phyloP scores from a whole-genome alignment of 2,113 vertebrate species.

The Triplophysa dalaica region DNA sequence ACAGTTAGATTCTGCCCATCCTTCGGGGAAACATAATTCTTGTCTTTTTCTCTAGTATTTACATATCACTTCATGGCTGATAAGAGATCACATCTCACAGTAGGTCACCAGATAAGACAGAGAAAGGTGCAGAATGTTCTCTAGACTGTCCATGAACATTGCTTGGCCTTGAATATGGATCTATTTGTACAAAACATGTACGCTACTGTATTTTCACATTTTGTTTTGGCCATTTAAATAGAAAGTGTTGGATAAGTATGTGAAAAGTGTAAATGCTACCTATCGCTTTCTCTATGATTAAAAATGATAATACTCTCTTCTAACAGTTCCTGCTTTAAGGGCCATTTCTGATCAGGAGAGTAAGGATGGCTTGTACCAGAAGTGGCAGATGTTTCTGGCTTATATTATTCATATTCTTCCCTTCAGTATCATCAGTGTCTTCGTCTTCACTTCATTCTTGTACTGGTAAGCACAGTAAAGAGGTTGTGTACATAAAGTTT shows the following conservation, averaged over 20 bases:
- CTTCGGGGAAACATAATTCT: background rate
- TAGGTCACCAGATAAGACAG: background rate
- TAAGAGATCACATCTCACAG: background rate
- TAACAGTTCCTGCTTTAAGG: conserved; percentile 83
- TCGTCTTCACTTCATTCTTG: conserved; percentile 83
- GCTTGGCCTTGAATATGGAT: conserved; percentile 16
- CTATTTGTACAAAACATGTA: background rate
- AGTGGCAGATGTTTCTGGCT: conserved; percentile 95
- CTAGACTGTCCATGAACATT: background rate
- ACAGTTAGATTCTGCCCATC: background rate
- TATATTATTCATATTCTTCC: conserved; percentile 89
- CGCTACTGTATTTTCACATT: conserved; percentile 34
- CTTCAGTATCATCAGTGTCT: conserved; percentile 84
- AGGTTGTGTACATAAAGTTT: background rate
- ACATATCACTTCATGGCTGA: conserved; percentile 11
- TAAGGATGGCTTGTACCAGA: conserved; percentile 90
- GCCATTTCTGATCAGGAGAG: conserved; percentile 92
- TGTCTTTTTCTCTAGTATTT: background rate
- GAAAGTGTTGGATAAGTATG: background rate
- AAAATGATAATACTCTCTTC: background rate
- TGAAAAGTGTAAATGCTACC: background rate
- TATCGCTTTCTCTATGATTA: background rate
- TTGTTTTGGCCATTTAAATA: background rate
- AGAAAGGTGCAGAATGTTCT: background rate
- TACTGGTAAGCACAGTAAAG: conserved; percentile 82